Percentiles rank a stretch among this genome's conserved stretches.
Conservation (phyloP, 2,797 vertebrate genomes). For the Rhynchotus rufescens region DNA sequence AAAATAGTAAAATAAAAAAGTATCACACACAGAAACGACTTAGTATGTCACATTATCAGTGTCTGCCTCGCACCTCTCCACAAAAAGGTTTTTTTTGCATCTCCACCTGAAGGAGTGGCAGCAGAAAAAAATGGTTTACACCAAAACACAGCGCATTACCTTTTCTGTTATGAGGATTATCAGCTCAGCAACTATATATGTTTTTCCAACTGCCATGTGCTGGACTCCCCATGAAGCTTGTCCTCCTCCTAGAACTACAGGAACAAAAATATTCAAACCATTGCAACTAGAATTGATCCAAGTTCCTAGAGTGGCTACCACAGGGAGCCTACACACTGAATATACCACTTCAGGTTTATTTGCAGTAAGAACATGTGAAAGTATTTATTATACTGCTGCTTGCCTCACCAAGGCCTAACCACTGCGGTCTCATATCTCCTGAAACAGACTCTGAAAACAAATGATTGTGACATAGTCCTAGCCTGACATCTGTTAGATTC, state of each 20-base stretch:
- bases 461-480: not conserved
- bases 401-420: not conserved
- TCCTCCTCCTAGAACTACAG: not conserved
- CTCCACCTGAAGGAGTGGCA: not conserved
- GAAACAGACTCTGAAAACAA: not conserved
- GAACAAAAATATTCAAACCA: not conserved
- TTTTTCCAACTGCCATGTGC: not conserved
- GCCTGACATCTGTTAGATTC: not conserved
- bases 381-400: too few species aligned
- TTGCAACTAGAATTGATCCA: not conserved
- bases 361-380: not conserved
- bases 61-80: not conserved
- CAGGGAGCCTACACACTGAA: not conserved
- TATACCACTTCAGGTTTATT: not conserved
- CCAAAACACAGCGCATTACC: fast-evolving
- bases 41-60: not conserved
- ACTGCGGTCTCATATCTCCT: not conserved
- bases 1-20: too few species aligned
- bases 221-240: fast-evolving
- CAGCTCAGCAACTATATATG: fast-evolving
- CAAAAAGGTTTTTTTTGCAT: too few species aligned
- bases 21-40: not conserved
- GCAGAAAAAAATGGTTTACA: fast-evolving
- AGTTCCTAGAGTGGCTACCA: not conserved
- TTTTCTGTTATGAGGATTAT: not conserved